These are phyloP conservation scores for Pectinophora gossypiella DNA, from an alignment of 1,140 invertebrate genomes.

Conservation along the genomic window DNA sequence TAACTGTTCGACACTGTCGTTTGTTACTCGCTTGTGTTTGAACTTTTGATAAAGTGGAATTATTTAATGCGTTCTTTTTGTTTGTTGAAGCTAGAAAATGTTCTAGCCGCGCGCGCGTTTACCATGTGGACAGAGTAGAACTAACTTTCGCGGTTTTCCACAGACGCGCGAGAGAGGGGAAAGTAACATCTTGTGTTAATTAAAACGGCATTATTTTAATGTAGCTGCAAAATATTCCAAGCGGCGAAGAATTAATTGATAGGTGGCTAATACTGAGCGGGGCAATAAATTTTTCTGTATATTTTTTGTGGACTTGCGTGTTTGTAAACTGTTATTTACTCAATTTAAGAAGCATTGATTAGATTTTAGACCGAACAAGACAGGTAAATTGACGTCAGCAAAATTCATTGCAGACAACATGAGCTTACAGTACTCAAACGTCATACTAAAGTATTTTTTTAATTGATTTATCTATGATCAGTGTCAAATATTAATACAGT, in stretches of 20 bases:
- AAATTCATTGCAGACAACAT: too few species aligned
- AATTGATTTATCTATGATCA: too few species aligned
- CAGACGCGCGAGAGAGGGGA: constrained; percentile 29
- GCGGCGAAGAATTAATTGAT: constrained; percentile 28
- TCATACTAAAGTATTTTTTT: too few species aligned
- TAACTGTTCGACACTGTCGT: constrained; percentile 61
- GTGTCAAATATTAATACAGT: too few species aligned
- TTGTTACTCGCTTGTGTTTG: constrained; percentile 54
- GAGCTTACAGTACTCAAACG: too few species aligned
- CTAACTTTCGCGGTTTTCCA: constrained; percentile 65
- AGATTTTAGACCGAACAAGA: too few species aligned
- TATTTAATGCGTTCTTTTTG: background rate
- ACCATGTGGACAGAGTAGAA: constrained; percentile 21
- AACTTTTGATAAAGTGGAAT: constrained; percentile 17
- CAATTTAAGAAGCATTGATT: too few species aligned
- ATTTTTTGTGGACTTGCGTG: constrained; percentile 12
- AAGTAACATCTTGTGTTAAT: constrained; percentile 50
- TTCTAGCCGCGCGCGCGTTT: constrained; percentile 15
- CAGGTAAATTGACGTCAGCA: too few species aligned
- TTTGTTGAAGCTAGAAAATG: background rate
- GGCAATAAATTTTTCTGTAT: constrained; percentile 12
- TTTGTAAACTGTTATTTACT: background rate
- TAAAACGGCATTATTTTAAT: constrained; percentile 43
- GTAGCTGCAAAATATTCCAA: constrained; percentile 18
- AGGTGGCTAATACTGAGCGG: constrained; percentile 8